These are phyloP conservation scores for Epinotia bilunana DNA, from an alignment of 2,888 invertebrate genomes.

Conservation along the genomic window DNA sequence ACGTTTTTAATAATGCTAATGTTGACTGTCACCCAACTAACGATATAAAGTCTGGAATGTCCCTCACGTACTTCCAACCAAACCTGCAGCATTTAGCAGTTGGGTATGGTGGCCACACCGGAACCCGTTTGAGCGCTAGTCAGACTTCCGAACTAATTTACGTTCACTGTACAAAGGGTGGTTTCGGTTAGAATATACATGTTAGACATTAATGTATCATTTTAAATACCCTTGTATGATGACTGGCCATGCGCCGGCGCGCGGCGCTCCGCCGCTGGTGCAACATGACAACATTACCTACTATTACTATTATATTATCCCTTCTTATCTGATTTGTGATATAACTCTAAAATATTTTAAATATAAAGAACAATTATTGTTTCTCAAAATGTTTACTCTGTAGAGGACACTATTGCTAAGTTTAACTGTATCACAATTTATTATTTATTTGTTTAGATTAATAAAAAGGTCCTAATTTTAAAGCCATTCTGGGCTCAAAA, in stretches of 20 bases:
- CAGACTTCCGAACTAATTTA: conserved; percentile 27
- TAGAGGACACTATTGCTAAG: conserved; percentile 46
- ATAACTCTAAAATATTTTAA: conserved; percentile 52
- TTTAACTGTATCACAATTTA: conserved; percentile 56
- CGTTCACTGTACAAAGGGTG: conserved; percentile 55
- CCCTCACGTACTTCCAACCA: background rate
- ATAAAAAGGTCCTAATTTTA: conserved; percentile 49
- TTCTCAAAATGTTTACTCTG: conserved; percentile 51
- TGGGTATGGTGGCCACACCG: background rate
- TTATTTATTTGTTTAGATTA: conserved; percentile 66
- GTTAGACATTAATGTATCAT: conserved; percentile 53
- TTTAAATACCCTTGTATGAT: conserved; percentile 37
- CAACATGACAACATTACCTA: conserved; percentile 58
- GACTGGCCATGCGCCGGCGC: conserved; percentile 28
- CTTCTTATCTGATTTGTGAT: conserved; percentile 57
- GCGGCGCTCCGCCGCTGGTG: conserved; percentile 60
- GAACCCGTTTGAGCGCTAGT: conserved; percentile 2
- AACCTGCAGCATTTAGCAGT: background rate
- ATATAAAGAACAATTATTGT: conserved; percentile 57
- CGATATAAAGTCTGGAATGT: background rate
- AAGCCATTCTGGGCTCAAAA: conserved; percentile 69
- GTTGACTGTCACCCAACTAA: background rate
- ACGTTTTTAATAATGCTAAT: background rate
- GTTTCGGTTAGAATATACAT: conserved; percentile 69
- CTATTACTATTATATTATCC: conserved; percentile 52